Evolutionary conservation across 2,113 vertebrate genomes (phyloP).

Genomic region (Sula dactylatra): DNA sequence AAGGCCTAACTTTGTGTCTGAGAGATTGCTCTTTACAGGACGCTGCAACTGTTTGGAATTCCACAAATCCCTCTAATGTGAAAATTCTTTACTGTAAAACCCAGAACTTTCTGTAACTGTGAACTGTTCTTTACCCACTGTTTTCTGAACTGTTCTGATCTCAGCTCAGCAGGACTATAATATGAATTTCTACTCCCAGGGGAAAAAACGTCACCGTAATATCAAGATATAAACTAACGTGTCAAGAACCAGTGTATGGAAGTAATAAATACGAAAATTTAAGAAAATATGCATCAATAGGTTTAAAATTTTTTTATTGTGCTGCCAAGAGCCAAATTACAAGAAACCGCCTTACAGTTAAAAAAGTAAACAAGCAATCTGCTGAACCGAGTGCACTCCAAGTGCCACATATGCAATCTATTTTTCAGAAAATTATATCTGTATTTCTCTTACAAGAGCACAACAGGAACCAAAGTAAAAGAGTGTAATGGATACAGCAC

Average conservation of each 20-base stretch:
- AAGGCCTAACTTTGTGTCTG: background rate
- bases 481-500: slow-evolving; percentile 85
- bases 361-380: slow-evolving; percentile 82
- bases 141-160: background rate
- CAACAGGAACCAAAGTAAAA: slow-evolving; percentile 85
- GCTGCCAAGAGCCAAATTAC: slow-evolving; percentile 81
- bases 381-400: slow-evolving; percentile 81
- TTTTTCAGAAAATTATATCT: slow-evolving; percentile 84
- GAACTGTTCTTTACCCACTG: background rate
- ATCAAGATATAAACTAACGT: background rate
- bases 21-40: background rate
- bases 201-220: background rate
- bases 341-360: slow-evolving; percentile 73
- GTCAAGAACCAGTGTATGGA: background rate
- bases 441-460: slow-evolving; percentile 87
- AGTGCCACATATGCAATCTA: slow-evolving; percentile 85
- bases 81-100: background rate
- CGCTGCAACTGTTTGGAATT: background rate
- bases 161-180: background rate
- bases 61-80: background rate
- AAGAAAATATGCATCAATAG: background rate
- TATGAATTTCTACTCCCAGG: background rate
- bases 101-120: background rate
- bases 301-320: slow-evolving; percentile 79
- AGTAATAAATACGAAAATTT: background rate